Base-by-base conservation (phyloP, 2,113 vertebrate species). In the Dascyllus trimaculatus region DNA sequence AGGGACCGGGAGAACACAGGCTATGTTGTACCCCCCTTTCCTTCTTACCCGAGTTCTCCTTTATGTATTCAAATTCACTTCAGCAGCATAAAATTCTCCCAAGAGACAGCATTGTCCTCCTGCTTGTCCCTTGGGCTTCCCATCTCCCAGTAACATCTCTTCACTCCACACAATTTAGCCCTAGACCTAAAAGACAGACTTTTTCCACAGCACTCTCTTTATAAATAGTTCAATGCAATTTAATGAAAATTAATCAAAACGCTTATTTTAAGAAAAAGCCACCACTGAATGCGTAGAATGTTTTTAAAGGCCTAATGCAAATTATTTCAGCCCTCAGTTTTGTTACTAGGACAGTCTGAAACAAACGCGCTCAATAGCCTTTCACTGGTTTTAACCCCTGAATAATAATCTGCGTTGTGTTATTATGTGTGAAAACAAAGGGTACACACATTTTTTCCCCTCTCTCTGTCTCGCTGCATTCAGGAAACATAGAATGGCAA, bases 51-150 rank as follows among this genome's bases (percentile, higher is more conserved):
- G 32, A 91, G 61, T 93, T 92, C 89, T 91, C 85, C 89, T 94
- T 93, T 93, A 93, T 93, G 89, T 90, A 94, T 95, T 95, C 92
- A 93, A 93, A 93, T 94, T 93, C 92, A 92, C 91, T 94, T 93
- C 93, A 90, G 91, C 91, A 91, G 94, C 93, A 93, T 94, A 90
- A 94, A 95, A 94, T 92, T 84, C 86, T 92, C 95, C 94, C 92
- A 78, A 88, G 94, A 94, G 92, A 87, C 91, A 81, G 85, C 85
- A 93, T 94, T 95, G 94, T 94, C 89, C 91, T 93, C 86, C 75
- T 71, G 80, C 78, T 74, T 84, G 91, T 95, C 94, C 93, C 94
- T 85, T 85, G 94, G 92, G 94, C 87, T 91, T 86, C 77, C 86
- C 90, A 89, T 92, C 91, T 90, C 92, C 88, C 69, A 52, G 81